Base-by-base conservation (phyloP, 2,888 invertebrate species). In the Drosophila austrosaltans region DNA sequence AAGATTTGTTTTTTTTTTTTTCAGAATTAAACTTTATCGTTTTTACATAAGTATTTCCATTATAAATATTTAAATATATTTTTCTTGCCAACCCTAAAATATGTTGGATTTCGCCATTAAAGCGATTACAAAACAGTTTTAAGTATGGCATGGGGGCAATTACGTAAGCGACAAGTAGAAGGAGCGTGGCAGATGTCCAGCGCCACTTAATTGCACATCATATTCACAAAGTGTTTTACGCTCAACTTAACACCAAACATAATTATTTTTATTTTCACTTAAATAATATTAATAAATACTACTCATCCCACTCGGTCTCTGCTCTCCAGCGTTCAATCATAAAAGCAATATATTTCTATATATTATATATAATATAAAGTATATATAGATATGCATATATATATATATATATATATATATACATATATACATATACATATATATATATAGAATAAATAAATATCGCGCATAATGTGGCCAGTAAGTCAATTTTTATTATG, bases 401-500 rank as follows among this genome's bases (percentile, higher is more conserved):
- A 64, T 65, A 77, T 58, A 59, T 67, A 74, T 53, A 48, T 22
- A n/a, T n/a, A n/a, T n/a, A n/a, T n/a, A n/a, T n/a, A n/a, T n/a
- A n/a, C n/a, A n/a, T n/a, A n/a, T n/a, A 48, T 48, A 48, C 22
- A 20, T 20, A 20, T 48, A 48, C 22, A 16, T 40, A 4, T 3
- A 79, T 75, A 76, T 72, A 57, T 53, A 60, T 65, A 77, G 72
- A 77, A 88, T 86, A 83, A 89, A 84, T 87, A 78, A 80, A 77
- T 82, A 77, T 68, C 69, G 72, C 69, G 72, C 77, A 73, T 77
- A 76, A 77, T 83, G 87, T 72, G 75, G 72, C 74, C 81, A 78
- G 85, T 75, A 89, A 89, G 85, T 89, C 85, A 79, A 80, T 89
- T 89, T 48, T 87, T 78, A 89, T 81, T 89, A 85, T 83, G 76